phyloP scores from a whole-genome alignment of 2,797 vertebrate genomes.

The Eulemur coronatus region DNA sequence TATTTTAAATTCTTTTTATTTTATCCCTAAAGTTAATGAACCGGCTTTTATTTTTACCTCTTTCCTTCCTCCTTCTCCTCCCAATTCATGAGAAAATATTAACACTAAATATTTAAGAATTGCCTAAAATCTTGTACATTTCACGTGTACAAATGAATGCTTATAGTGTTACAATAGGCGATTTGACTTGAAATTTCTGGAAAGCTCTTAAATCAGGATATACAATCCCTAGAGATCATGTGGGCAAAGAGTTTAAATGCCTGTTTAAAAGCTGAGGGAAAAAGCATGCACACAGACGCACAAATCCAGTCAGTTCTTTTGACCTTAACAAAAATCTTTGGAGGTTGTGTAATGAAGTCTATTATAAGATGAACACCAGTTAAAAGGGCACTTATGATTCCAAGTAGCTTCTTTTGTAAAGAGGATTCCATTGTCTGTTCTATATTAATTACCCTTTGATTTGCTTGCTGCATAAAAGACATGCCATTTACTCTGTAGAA shows the following conservation, averaged over 20 bases:
- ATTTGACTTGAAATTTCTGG: conserved; percentile 13
- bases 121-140: not conserved
- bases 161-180: not conserved
- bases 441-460: conserved; percentile 33
- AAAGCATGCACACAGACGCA: not conserved
- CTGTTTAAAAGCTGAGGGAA: not conserved
- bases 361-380: conserved; percentile 3
- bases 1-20: not conserved
- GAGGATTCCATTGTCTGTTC: not conserved
- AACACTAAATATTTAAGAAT: conserved; percentile 10
- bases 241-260: conserved; percentile 9
- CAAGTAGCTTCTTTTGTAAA: conserved; percentile 42
- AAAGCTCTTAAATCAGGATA: not conserved
- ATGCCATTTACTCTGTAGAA: not conserved
- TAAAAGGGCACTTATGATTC: conserved; percentile 33
- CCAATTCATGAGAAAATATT: not conserved
- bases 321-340: conserved; percentile 41
- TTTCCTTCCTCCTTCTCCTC: not conserved
- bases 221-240: not conserved
- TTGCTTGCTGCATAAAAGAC: not conserved
- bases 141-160: not conserved
- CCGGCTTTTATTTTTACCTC: not conserved
- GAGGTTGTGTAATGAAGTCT: not conserved
- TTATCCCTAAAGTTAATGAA: not conserved
- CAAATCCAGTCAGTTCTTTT: not conserved